Conservation (phyloP, 1,140 invertebrate species). For the Helicoverpa armigera region DNA sequence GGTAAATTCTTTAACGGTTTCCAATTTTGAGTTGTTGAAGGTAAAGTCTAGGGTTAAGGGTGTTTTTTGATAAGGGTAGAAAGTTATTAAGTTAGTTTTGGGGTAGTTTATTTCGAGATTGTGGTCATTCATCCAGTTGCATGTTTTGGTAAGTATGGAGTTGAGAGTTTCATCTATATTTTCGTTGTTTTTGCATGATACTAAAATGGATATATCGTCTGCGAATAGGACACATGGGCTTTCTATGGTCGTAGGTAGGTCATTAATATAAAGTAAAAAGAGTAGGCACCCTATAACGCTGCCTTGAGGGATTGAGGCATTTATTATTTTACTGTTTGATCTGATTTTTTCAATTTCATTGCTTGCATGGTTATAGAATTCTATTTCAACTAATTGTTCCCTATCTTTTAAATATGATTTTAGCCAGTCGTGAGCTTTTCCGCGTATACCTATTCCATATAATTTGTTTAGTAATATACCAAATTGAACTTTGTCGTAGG, state of each 20-base stretch:
- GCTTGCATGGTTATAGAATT: neutral
- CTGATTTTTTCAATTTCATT: neutral
- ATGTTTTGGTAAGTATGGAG: neutral
- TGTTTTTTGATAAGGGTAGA: neutral
- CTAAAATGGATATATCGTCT: neutral
- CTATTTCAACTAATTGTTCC: too few species aligned
- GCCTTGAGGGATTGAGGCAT: neutral
- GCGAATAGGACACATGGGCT: neutral
- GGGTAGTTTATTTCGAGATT: neutral
- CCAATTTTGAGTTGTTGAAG: neutral
- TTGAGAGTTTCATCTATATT: neutral
- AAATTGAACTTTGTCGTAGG: too few species aligned
- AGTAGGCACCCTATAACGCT: neutral
- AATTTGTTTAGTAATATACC: too few species aligned
- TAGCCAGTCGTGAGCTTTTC: neutral
- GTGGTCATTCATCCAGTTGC: neutral
- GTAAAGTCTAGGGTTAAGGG: too few species aligned
- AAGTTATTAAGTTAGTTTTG: neutral
- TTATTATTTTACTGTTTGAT: neutral
- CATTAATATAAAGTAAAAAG: neutral
- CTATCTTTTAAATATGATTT: too few species aligned
- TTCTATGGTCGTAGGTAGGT: too few species aligned
- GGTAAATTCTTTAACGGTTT: neutral
- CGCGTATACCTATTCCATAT: neutral
- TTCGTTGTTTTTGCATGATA: too few species aligned